Evolutionary conservation across 2,888 invertebrate genomes (phyloP).

Genomic region (Mesorhabditis belari): DNA sequence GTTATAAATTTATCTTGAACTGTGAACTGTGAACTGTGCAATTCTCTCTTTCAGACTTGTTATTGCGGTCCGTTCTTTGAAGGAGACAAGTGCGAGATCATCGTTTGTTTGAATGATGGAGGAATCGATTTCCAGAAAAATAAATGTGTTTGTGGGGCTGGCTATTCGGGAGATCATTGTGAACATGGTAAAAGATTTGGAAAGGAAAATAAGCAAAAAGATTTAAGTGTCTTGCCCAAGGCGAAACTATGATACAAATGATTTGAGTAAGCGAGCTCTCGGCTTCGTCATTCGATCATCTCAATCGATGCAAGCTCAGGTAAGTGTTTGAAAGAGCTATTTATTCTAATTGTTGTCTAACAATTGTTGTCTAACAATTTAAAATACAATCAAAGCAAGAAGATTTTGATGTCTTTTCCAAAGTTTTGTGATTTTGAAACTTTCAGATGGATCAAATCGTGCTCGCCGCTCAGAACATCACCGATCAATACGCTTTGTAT

Average conservation of each 20-base stretch:
- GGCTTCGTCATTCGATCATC: slow-evolving; percentile 31
- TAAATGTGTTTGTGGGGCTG: slow-evolving; percentile 17
- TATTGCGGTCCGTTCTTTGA: slow-evolving; percentile 34
- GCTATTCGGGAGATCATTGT: slow-evolving; percentile 26
- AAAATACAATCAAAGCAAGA: no score
- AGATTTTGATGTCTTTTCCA: no score
- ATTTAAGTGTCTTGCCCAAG: slow-evolving; percentile 12
- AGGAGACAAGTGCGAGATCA: slow-evolving; percentile 25
- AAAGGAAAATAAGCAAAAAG: neutral
- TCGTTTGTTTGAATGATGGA: slow-evolving; percentile 31
- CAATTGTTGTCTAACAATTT: no score
- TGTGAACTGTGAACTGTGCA: no score
- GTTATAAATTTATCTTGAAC: neutral
- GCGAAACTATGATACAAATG: slow-evolving; percentile 16
- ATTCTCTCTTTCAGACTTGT: slow-evolving; percentile 15
- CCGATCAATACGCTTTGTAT: slow-evolving; percentile 9
- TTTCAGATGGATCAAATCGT: slow-evolving; percentile 12
- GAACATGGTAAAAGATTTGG: slow-evolving; percentile 9
- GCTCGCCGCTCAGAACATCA: slow-evolving; percentile 12
- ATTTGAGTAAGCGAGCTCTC: slow-evolving; percentile 22
- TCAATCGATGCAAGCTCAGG: slow-evolving; percentile 16
- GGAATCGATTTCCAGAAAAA: slow-evolving; percentile 6
- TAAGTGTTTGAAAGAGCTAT: no score
- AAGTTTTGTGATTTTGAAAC: no score
- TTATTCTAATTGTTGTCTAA: no score